Evolutionary conservation across 2,113 vertebrate genomes (phyloP), one percentile per base, ranked within the genome.

Genomic region (Ophiodon elongatus): DNA sequence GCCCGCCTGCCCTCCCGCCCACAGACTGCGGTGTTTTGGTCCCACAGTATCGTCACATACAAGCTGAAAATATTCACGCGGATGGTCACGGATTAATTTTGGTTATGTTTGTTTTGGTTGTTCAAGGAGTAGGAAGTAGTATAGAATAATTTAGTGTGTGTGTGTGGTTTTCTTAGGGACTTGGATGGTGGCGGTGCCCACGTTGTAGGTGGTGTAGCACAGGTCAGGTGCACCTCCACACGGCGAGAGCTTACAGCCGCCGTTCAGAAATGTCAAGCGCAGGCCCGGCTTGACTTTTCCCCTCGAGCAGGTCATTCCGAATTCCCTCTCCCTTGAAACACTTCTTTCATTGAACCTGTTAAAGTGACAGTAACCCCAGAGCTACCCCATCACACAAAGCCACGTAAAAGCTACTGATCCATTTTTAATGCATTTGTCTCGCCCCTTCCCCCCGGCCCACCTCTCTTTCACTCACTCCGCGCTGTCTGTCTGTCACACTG

Each of bases 351-450:
- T 77, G 74, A 73, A 69, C 70, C 84, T 84, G 85, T 65, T 64
- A 84, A 79, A 89, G 75, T 76, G 80, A 75, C 74, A 35, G 54
- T 79, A 68, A 85, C 78, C 82, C 78, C 11, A 54, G 37, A 88
- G 84, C 79, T 74, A 52, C 33, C 23, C 35, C 73, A 82, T 87
- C 76, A 83, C 73, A 85, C 70, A 83, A 29, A 80, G 72, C 4
- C 0, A 43, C 64, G 63, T 65, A 71, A 77, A 68, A 35, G 37
- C 31, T 50, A 50, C 83, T 62, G 54, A 79, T 88, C 62, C 41
- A 82, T 84, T 81, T 89, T 85, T 86, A 82, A 88, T 86, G 83
- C 21, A 67, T 70, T 76, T 31, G 15, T 29, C 35, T 69, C 33
- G 15, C 25, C 15, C 31, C 41, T 3, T 5, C 1, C 6, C 0